These are phyloP conservation scores for Ormyrus labotus DNA, from an alignment of 2,888 invertebrate species.

Conservation along the genomic window DNA sequence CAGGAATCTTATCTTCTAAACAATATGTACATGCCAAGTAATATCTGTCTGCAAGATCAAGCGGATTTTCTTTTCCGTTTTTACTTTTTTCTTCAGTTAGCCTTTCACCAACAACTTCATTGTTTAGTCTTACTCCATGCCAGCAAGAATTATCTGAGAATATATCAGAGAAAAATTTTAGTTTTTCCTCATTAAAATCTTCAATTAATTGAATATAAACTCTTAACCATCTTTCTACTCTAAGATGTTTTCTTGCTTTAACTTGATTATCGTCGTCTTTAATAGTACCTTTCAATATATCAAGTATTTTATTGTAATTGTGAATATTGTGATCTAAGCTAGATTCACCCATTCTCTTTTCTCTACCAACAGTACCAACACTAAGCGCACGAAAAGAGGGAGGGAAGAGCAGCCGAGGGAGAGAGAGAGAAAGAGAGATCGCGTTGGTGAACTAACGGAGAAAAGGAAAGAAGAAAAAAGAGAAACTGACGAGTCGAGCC, in stretches of 20 bases:
- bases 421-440: not conserved
- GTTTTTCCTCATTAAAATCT: conserved; percentile 7
- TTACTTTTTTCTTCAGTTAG: conserved; percentile 12
- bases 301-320: conserved; percentile 19
- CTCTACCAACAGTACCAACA: no score
- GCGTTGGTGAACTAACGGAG: conserved; percentile 18
- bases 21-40: conserved; percentile 12
- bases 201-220: not conserved
- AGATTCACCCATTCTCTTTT: not conserved
- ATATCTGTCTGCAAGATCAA: conserved; percentile 17
- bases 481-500: conserved; percentile 10
- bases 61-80: conserved; percentile 6
- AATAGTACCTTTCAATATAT: conserved; percentile 1
- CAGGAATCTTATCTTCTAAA: conserved; percentile 13
- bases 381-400: not conserved
- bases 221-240: conserved; percentile 9
- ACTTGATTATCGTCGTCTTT: conserved; percentile 17
- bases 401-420: not conserved
- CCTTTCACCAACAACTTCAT: conserved; percentile 9
- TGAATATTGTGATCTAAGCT: not conserved
- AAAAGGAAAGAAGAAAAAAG: conserved; percentile 1
- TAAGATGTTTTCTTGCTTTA: conserved; percentile 10
- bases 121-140: not conserved
- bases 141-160: not conserved
- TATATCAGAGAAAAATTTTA: conserved; percentile 11